A percentile compares a stretch with the other conserved stretches of the same genome.
These are phyloP conservation scores for Thamnophis elegans DNA, from an alignment of 2,797 vertebrate species.

Conservation along the genomic window DNA sequence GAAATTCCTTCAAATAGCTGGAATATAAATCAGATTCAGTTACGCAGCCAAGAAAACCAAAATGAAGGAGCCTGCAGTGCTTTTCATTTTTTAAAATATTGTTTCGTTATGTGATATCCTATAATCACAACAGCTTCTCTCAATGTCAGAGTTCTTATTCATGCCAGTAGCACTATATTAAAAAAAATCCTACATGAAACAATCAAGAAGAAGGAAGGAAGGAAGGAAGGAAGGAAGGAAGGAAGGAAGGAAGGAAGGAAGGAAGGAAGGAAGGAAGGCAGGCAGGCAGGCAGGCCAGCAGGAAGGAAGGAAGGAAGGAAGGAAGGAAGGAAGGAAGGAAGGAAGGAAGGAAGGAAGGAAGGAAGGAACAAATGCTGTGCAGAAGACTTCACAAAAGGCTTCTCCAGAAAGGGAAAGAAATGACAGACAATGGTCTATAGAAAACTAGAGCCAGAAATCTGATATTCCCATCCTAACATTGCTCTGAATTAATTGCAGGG, in stretches of 20 bases:
- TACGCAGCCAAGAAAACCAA: background rate
- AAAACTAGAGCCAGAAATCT: background rate
- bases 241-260: background rate
- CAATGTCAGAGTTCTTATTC: slow-evolving; percentile 6
- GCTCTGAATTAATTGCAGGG: background rate
- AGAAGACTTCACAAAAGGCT: background rate
- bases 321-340: background rate
- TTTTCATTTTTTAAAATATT: slow-evolving; percentile 10
- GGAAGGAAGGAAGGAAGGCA: too few species aligned
- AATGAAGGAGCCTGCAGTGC: background rate
- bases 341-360: background rate
- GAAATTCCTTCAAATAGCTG: slow-evolving; percentile 2
- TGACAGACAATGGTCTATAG: background rate
- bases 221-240: background rate
- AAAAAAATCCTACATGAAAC: background rate
- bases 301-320: background rate
- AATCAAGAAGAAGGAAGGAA: background rate
- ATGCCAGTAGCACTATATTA: background rate
- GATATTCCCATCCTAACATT: background rate
- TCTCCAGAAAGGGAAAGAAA: background rate
- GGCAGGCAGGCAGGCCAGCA: too few species aligned
- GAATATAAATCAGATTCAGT: background rate
- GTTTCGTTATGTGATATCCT: slow-evolving; percentile 7
- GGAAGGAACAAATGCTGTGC: background rate
- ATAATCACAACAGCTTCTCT: background rate